A percentile compares a stretch with the other conserved stretches of the same genome.
phyloP scores from a whole-genome alignment of 1,140 invertebrate genomes.

The Tribolium castaneum region DNA sequence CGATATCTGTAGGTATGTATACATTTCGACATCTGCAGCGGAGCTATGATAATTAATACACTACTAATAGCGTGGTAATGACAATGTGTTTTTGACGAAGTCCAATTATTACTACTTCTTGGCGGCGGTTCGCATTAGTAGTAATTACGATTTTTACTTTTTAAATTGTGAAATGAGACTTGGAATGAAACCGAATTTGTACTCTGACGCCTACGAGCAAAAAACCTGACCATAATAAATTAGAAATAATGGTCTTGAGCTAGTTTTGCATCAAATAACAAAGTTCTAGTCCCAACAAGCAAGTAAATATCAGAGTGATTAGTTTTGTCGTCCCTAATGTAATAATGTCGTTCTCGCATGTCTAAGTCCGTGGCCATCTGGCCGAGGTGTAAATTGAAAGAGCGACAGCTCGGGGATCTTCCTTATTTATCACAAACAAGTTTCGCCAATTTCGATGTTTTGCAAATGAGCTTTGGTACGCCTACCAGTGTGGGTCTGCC shows the following conservation, averaged over 20 bases:
- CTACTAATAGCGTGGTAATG: slow-evolving; percentile 14
- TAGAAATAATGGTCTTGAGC: neutral
- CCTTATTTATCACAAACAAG: slow-evolving; percentile 7
- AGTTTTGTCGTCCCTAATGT: neutral
- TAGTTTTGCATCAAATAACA: neutral
- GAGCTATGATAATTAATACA: neutral
- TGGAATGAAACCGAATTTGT: neutral
- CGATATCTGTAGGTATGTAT: neutral
- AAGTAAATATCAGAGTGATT: neutral
- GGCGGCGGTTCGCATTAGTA: too few relatives aligned
- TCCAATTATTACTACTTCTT: neutral
- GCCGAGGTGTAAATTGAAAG: slow-evolving; percentile 2
- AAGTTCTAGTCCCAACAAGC: neutral
- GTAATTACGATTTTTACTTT: neutral
- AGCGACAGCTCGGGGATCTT: neutral
- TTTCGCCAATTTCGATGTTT: neutral
- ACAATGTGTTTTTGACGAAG: neutral
- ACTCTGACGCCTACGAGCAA: neutral
- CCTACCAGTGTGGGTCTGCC: neutral
- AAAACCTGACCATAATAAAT: neutral
- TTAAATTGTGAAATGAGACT: neutral
- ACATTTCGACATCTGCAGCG: slow-evolving; percentile 1
- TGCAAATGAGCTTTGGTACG: neutral
- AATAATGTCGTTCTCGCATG: neutral
- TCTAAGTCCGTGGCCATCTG: neutral